Base-by-base conservation (phyloP, 2,888 invertebrate genomes). In the Tipula helvola region DNA sequence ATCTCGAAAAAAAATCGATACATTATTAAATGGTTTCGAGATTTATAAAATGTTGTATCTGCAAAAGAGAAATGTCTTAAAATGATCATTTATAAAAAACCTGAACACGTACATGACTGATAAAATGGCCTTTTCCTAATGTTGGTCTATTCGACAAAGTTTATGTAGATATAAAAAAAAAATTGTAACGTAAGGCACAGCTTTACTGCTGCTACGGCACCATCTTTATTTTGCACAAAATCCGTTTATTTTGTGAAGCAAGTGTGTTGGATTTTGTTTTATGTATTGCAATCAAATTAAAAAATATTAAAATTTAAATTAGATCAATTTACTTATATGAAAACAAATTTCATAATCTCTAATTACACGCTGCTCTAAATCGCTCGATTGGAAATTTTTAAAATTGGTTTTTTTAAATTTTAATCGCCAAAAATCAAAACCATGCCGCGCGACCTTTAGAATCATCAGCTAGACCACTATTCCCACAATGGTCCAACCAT, bases 401-500 rank as follows among this genome's bases (percentile, higher is more conserved):
- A 52, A 86, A 87, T 86, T 87, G 12, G 7, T 10, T 16, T 86
- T 87, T 83, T 42, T 44, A 44, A 12, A 44, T 44, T 28, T 28
- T 28, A 28, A 1, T 44, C 44, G 44, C 3, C 10, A 44, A 44
- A 44, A 44, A 86, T 44, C 86, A 87, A 85, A 71, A 86, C 85
- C 83, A 36, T 5, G 44, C 44, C 10, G 44, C 44, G 42, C 13
- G 36, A 47, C 71, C 47, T 71, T 87, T 89, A 91, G 91, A 91
- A 89, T 89, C 91, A 89, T 89, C 91, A 89, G 90, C 91, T 90
- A 94, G 96, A 91, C 97, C 97, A 90, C 94, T 97, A 92, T 97
- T 97, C 93, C 97, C 97, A 89, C 97, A 97, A 93, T 97, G 97
- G 97, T 97, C 97, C 90, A 97, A 97, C 93, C 97, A 97, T 93